A percentile compares a stretch with the other conserved stretches of the same genome.
Evolutionary conservation across 2,113 vertebrate species (phyloP).

Genomic region (Marmota monax): DNA sequence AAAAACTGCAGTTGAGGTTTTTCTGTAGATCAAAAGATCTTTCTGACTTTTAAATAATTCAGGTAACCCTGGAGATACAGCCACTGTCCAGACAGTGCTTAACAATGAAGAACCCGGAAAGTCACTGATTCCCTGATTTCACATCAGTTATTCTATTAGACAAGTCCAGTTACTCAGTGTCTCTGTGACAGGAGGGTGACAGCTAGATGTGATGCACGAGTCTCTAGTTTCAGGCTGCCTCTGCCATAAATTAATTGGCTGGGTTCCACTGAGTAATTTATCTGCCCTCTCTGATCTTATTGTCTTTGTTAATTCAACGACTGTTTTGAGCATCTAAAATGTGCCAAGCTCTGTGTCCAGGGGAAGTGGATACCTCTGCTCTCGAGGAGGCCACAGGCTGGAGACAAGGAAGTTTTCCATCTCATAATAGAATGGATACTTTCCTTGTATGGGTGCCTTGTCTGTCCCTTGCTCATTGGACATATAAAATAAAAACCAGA

Average conservation of each 20-base stretch:
- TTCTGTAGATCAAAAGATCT: slow-evolving; percentile 58
- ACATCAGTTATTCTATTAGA: not conserved
- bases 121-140: not conserved
- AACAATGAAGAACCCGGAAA: slow-evolving; percentile 49
- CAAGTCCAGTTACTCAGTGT: not conserved
- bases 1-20: slow-evolving; percentile 56
- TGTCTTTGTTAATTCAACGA: not conserved
- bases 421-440: not conserved
- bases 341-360: not conserved
- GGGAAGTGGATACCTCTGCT: not conserved
- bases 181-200: not conserved
- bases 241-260: not conserved
- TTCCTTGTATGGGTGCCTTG: not conserved
- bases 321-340: not conserved
- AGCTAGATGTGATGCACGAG: not conserved
- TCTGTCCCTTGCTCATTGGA: not conserved
- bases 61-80: slow-evolving; percentile 50
- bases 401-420: not conserved
- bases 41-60: slow-evolving; percentile 72
- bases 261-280: not conserved
- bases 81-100: slow-evolving; percentile 38
- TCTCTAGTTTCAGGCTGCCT: not conserved
- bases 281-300: not conserved
- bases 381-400: not conserved
- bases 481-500: slow-evolving; percentile 6